Conservation (phyloP, 2,113 vertebrate species). For the Dasyornis broadbenti region DNA sequence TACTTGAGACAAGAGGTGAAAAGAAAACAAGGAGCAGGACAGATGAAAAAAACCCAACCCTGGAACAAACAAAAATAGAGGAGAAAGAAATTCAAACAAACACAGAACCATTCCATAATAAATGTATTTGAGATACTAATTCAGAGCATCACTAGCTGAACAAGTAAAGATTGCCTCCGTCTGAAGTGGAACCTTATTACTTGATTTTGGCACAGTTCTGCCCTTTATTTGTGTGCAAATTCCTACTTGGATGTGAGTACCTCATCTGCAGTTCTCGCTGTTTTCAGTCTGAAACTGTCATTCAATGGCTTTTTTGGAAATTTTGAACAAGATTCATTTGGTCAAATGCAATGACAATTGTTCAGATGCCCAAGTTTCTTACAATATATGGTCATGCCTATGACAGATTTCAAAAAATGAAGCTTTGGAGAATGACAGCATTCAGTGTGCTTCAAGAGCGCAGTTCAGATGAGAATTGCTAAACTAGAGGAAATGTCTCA, state of each 20-base stretch:
- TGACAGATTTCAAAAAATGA: not conserved
- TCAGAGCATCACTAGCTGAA: not conserved
- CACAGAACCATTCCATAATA: not conserved
- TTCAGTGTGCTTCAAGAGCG: not conserved
- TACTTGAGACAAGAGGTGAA: not conserved
- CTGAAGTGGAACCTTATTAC: not conserved
- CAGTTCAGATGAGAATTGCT: not conserved
- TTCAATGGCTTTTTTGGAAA: not conserved
- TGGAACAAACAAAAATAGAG: not conserved
- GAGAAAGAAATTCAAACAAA: not conserved
- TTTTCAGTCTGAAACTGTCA: not conserved
- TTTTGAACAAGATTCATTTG: not conserved
- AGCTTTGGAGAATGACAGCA: not conserved
- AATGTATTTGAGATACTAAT: not conserved
- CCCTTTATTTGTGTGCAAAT: not conserved
- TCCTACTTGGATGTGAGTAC: not conserved
- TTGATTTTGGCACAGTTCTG: not conserved
- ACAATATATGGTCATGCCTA: not conserved
- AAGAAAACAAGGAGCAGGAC: not conserved
- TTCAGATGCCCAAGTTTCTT: not conserved
- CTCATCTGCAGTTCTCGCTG: not conserved
- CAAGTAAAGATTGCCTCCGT: not conserved
- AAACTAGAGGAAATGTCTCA: not conserved
- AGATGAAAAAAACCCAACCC: not conserved
- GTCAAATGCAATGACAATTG: not conserved